Evolutionary conservation across 2,888 invertebrate genomes (phyloP).

Genomic region (Sesia apiformis): DNA sequence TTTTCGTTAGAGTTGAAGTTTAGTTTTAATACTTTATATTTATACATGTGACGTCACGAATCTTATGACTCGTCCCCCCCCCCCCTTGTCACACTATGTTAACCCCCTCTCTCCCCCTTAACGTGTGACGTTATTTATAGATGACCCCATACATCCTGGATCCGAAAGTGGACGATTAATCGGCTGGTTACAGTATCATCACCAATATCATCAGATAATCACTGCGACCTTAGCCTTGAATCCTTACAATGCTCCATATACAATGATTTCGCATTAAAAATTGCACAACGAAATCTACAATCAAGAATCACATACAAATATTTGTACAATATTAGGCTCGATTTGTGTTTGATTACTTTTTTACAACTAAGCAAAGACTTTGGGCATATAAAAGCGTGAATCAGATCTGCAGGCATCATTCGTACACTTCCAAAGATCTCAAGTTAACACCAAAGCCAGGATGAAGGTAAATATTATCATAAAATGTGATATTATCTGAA

Average conservation of each 20-base stretch:
- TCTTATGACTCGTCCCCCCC: no score
- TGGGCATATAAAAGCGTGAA: conserved; percentile 36
- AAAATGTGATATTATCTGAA: background rate
- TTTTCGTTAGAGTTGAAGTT: no score
- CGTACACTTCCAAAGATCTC: conserved; percentile 38
- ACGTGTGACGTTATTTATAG: no score
- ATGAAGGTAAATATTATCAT: conserved; percentile 42
- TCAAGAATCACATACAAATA: conserved; percentile 14
- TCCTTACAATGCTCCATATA: background rate
- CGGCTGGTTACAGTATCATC: no score
- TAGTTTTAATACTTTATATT: no score
- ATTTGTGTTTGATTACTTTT: conserved; percentile 31
- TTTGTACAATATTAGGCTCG: conserved; percentile 19
- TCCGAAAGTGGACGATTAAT: no score
- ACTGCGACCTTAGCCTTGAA: background rate
- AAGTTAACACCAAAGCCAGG: conserved; percentile 18
- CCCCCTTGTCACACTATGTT: no score
- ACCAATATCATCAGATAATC: no score
- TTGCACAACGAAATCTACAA: conserved; percentile 14
- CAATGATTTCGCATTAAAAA: conserved; percentile 15
- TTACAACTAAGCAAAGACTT: conserved; percentile 15
- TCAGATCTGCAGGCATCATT: conserved; percentile 29
- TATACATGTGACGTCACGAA: no score
- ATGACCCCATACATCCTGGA: no score
- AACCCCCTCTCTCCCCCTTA: no score